Evolutionary conservation across 2,888 invertebrate genomes (phyloP).

Genomic region (Tholera decimalis): DNA sequence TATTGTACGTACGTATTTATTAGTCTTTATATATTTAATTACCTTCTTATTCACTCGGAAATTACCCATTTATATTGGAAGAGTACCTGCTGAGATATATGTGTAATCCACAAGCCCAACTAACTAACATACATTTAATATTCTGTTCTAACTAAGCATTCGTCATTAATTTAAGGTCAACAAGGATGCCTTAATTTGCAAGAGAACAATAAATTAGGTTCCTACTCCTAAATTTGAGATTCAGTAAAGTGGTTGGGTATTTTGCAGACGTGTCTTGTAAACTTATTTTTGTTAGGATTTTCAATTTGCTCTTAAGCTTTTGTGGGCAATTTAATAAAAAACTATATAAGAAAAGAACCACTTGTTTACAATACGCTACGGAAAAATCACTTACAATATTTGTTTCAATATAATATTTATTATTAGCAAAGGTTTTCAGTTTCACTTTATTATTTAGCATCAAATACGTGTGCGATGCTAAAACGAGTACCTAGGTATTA

Average conservation of each 20-base stretch:
- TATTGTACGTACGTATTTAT: background rate
- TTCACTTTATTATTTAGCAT: constrained; percentile 14
- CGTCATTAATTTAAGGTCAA: constrained; percentile 17
- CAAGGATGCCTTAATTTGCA: constrained; percentile 20
- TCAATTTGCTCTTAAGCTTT: constrained; percentile 60
- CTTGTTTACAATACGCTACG: constrained; percentile 29
- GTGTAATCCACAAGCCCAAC: background rate
- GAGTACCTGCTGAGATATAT: background rate
- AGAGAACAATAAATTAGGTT: constrained; percentile 31
- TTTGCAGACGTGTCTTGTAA: constrained; percentile 57
- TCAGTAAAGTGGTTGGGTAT: constrained; percentile 53
- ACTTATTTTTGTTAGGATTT: constrained; percentile 62
- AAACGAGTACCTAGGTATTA: no score
- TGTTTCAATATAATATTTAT: constrained; percentile 28
- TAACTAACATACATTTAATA: no score
- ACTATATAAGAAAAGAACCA: constrained; percentile 22
- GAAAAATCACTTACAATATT: constrained; percentile 21
- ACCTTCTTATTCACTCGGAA: background rate
- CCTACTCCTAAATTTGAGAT: constrained; percentile 39
- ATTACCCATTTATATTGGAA: background rate
- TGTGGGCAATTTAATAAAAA: constrained; percentile 53
- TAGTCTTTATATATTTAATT: background rate
- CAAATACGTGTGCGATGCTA: constrained; percentile 3
- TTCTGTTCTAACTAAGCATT: background rate
- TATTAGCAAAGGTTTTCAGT: background rate